Conservation (phyloP, 2,797 vertebrate genomes). For the Periparus ater region DNA sequence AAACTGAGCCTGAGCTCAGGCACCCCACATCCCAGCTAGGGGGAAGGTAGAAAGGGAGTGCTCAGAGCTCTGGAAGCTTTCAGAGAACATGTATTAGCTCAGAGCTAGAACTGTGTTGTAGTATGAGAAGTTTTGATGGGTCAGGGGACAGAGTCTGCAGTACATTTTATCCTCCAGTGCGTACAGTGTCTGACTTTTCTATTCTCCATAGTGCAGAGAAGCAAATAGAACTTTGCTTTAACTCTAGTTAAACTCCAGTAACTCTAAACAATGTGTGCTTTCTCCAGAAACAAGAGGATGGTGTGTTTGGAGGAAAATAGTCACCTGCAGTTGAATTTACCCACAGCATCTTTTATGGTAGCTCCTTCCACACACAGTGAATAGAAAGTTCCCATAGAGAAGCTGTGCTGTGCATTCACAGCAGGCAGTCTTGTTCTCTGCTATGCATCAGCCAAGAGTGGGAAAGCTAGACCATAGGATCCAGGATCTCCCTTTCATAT, state of each 20-base stretch:
- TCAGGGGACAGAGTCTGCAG: neutral
- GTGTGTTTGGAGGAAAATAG: neutral
- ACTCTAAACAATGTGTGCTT: neutral
- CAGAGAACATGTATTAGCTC: neutral
- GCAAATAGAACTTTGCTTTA: neutral
- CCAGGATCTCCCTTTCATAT: neutral
- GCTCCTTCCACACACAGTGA: neutral
- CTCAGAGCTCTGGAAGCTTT: neutral
- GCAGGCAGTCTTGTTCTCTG: neutral
- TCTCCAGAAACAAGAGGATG: neutral
- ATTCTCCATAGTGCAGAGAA: neutral
- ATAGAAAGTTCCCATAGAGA: neutral
- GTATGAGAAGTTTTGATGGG: neutral
- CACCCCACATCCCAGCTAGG: neutral
- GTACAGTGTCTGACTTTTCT: neutral
- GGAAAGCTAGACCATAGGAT: neutral
- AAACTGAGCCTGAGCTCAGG: neutral
- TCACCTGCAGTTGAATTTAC: neutral
- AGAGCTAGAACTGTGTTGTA: neutral
- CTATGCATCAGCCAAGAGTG: neutral
- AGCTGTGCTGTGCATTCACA: neutral
- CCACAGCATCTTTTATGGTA: neutral
- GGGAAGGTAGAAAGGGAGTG: neutral
- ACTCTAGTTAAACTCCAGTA: neutral
- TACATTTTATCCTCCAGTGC: neutral